These are phyloP conservation scores for Nasua narica DNA, from an alignment of 2,797 vertebrate species.

Conservation along the genomic window DNA sequence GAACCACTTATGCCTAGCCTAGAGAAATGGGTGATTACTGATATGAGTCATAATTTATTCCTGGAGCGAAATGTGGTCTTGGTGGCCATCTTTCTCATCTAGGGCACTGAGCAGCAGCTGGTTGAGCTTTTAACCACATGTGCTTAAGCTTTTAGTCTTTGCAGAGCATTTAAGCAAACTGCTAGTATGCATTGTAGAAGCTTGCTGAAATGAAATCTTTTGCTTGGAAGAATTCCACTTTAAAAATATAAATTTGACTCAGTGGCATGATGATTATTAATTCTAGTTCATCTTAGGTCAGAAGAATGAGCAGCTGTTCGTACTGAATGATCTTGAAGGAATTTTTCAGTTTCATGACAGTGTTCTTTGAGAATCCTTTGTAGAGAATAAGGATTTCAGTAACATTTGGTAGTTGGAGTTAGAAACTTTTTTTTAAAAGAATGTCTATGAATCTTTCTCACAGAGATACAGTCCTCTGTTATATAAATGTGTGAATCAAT, in stretches of 20 bases:
- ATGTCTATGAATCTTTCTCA: not conserved
- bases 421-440: not conserved
- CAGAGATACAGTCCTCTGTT: not conserved
- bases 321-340: slow-evolving; percentile 35
- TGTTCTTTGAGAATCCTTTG: slow-evolving; percentile 38
- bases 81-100: not conserved
- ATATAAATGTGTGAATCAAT: slow-evolving; percentile 9
- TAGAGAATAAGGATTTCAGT: not conserved
- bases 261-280: not conserved
- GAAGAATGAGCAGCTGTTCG: not conserved
- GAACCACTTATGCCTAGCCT: not conserved
- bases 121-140: slow-evolving; percentile 5
- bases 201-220: slow-evolving; percentile 10
- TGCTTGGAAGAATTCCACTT: slow-evolving; percentile 23
- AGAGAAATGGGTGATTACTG: not conserved
- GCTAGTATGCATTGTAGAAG: not conserved
- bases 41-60: slow-evolving; percentile 50
- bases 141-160: slow-evolving; percentile 38
- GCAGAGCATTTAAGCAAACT: not conserved
- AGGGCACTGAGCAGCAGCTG: not conserved
- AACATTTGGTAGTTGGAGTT: slow-evolving; percentile 38
- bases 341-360: not conserved
- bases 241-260: not conserved
- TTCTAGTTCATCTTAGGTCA: slow-evolving; percentile 26
- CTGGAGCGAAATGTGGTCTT: not conserved